phyloP scores from a whole-genome alignment of 2,888 invertebrate species.

The Tubiluchus corallicola region DNA sequence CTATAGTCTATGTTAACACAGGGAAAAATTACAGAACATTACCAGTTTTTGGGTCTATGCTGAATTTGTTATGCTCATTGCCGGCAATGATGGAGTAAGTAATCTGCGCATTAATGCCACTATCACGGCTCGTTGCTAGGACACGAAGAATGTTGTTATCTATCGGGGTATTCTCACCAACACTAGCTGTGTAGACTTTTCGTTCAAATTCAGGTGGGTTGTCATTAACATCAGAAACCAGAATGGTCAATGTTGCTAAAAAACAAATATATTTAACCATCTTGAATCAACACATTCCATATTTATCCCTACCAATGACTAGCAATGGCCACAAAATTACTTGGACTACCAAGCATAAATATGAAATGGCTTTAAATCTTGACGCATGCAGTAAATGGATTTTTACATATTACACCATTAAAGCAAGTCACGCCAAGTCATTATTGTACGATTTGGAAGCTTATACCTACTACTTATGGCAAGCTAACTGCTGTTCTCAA shows the following conservation, averaged over 20 bases:
- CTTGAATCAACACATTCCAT: too few species aligned
- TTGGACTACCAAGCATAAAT: too few species aligned
- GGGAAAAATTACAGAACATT: conserved; percentile 6
- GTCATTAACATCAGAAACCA: conserved; percentile 72
- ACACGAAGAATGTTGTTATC: conserved; percentile 65
- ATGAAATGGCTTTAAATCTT: too few species aligned
- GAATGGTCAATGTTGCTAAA: background rate
- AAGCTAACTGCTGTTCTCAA: background rate
- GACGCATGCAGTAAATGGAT: too few species aligned
- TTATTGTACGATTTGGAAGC: too few species aligned
- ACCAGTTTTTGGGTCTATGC: conserved; percentile 45
- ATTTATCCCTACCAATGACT: too few species aligned
- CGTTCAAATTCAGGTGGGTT: conserved; percentile 83
- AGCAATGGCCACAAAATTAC: too few species aligned
- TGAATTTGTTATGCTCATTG: conserved; percentile 68
- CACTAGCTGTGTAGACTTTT: conserved; percentile 52
- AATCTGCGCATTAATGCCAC: conserved; percentile 80
- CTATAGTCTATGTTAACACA: too few species aligned
- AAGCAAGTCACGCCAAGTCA: too few species aligned
- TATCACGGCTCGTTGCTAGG: conserved; percentile 74
- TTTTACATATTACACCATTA: too few species aligned
- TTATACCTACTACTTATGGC: too few species aligned
- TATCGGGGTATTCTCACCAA: conserved; percentile 51
- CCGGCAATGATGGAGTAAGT: conserved; percentile 68
- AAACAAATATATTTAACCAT: too few species aligned